These are phyloP conservation scores for Polypedilum vanderplanki DNA, from an alignment of 1,140 invertebrate species.

Conservation along the genomic window DNA sequence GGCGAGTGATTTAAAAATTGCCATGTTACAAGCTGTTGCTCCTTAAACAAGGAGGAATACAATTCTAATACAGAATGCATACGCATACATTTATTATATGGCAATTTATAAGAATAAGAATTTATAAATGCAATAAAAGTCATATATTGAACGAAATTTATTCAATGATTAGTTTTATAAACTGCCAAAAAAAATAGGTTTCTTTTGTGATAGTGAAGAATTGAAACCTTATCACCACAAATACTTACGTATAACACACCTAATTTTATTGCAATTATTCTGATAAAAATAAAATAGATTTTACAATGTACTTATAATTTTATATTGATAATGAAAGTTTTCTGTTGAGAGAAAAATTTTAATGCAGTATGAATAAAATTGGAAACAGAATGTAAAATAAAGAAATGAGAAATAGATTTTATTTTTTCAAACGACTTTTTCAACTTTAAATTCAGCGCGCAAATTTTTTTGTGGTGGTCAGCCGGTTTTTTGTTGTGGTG, in stretches of 20 bases:
- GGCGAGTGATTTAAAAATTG: conserved; percentile 65
- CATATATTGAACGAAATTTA: background rate
- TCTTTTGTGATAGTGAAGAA: background rate
- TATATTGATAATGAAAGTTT: background rate
- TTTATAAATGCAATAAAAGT: background rate
- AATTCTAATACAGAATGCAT: too few species aligned
- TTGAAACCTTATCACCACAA: background rate
- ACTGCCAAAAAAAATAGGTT: background rate
- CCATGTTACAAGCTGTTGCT: conserved; percentile 51
- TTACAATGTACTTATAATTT: conserved; percentile 1
- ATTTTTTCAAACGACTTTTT: background rate
- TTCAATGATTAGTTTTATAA: background rate
- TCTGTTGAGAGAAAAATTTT: too few species aligned
- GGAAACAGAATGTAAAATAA: background rate
- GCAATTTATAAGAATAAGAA: too few species aligned
- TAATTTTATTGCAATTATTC: too few species aligned
- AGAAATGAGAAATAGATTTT: background rate
- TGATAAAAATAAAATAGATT: too few species aligned
- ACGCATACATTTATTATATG: too few species aligned
- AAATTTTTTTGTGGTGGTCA: too few species aligned
- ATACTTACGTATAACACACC: background rate
- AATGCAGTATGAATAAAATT: background rate
- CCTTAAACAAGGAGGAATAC: background rate
- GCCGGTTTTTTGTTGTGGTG: too few species aligned
- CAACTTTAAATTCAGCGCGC: background rate